A percentile compares a stretch with the other conserved stretches of the same genome.
phyloP scores from a whole-genome alignment of 2,888 invertebrate species.

The Blastobasis adustella region DNA sequence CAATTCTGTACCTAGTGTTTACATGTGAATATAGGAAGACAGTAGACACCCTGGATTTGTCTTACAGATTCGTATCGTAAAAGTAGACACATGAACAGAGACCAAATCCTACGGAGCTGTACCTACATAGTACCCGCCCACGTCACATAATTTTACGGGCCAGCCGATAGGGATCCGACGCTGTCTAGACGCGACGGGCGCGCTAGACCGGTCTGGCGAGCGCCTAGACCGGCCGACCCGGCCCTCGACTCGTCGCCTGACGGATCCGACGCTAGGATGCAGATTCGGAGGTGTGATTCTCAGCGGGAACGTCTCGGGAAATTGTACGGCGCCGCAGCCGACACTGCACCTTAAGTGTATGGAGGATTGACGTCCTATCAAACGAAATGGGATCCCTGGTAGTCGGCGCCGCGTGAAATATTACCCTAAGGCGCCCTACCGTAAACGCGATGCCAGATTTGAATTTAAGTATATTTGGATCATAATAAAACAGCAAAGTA shows the following conservation, averaged over 20 bases:
- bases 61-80: conserved; percentile 9
- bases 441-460: conserved; percentile 3
- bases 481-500: background rate
- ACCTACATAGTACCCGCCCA: conserved; percentile 23
- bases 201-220: conserved; percentile 57
- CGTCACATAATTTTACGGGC: conserved; percentile 65
- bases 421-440: conserved; percentile 3
- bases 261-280: conserved; percentile 39
- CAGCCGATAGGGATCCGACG: conserved; percentile 58
- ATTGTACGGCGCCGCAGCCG: conserved; percentile 23
- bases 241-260: conserved; percentile 40
- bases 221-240: conserved; percentile 22
- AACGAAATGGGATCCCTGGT: conserved; percentile 29
- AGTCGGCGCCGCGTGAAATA: conserved; percentile 25
- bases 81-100: conserved; percentile 34
- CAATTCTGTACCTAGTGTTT: too few relatives aligned
- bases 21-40: too few relatives aligned
- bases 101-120: conserved; percentile 30
- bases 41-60: background rate
- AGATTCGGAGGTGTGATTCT: conserved; percentile 47
- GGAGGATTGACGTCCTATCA: conserved; percentile 39
- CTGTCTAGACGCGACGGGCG: conserved; percentile 66
- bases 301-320: conserved; percentile 31
- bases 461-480: conserved; percentile 4
- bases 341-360: conserved; percentile 37